Evolutionary conservation across 2,888 invertebrate genomes (phyloP).

Genomic region (Trilocha varians): DNA sequence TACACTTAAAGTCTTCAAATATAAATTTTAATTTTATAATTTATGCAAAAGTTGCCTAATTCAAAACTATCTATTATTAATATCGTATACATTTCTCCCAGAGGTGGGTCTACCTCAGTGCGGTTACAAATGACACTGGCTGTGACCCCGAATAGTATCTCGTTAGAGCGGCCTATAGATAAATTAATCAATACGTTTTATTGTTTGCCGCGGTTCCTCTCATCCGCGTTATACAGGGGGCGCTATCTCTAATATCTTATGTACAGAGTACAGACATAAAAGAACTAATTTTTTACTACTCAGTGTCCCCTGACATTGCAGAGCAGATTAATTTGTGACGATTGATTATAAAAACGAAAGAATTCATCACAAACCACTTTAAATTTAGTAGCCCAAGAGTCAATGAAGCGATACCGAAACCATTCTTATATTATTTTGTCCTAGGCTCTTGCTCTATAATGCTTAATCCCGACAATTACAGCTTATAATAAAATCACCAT

Average conservation of each 20-base stretch:
- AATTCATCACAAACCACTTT: no score
- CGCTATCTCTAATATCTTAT: conserved; percentile 10
- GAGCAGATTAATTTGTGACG: no score
- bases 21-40: conserved; percentile 7
- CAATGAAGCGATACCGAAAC: no score
- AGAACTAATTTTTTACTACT: no score
- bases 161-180: conserved; percentile 50
- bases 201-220: conserved; percentile 45
- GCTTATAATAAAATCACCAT: neutral
- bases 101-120: conserved; percentile 35
- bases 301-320: neutral
- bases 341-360: no score
- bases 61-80: conserved; percentile 9
- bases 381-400: no score
- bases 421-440: no score
- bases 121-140: conserved; percentile 28
- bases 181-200: conserved; percentile 66
- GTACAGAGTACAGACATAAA: neutral
- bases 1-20: no score
- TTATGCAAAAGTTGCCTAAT: conserved; percentile 5
- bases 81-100: no score
- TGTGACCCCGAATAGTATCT: conserved; percentile 58
- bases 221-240: conserved; percentile 31
- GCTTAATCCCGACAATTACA: no score
- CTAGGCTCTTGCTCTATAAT: no score